Percentiles rank a stretch among this genome's conserved stretches.
Evolutionary conservation across 2,888 invertebrate genomes (phyloP).

Genomic region (Carpatolechia fugitivella): DNA sequence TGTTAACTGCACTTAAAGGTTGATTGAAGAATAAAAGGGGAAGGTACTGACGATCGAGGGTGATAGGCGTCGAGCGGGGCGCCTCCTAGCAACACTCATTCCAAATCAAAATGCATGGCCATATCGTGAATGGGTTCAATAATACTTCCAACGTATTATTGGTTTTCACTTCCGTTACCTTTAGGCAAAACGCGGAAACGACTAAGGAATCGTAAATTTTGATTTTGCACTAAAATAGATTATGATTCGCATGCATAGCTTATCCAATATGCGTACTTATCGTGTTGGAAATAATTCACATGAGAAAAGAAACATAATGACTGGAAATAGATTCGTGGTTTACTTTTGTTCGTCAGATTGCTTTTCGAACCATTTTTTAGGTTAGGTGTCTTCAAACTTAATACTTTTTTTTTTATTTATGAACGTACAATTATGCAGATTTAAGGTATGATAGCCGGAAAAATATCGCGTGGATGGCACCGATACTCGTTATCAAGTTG

Average conservation of each 20-base stretch:
- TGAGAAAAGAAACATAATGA: background rate
- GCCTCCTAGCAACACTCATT: background rate
- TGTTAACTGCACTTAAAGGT: slow-evolving; percentile 4
- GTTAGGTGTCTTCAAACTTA: too few species aligned
- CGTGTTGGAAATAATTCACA: background rate
- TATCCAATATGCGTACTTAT: background rate
- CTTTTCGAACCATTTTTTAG: too few species aligned
- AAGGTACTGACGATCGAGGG: background rate
- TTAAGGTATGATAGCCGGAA: background rate
- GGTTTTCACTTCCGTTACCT: slow-evolving; percentile 6
- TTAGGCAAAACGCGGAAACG: slow-evolving; percentile 5
- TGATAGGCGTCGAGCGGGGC: background rate
- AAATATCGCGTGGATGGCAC: slow-evolving; percentile 50
- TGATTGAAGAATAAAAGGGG: slow-evolving; percentile 5
- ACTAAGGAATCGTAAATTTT: background rate
- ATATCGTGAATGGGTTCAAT: slow-evolving; percentile 4
- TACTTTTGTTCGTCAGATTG: too few species aligned
- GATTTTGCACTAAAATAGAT: background rate
- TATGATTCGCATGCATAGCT: background rate
- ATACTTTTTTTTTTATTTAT: too few species aligned
- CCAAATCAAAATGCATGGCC: background rate
- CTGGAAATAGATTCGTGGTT: background rate
- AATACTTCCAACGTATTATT: background rate
- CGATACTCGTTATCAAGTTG: slow-evolving; percentile 34
- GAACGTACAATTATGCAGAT: too few species aligned